Evolutionary conservation across 2,113 vertebrate genomes (phyloP).

Genomic region (Rhinopomastus cyanomelas): DNA sequence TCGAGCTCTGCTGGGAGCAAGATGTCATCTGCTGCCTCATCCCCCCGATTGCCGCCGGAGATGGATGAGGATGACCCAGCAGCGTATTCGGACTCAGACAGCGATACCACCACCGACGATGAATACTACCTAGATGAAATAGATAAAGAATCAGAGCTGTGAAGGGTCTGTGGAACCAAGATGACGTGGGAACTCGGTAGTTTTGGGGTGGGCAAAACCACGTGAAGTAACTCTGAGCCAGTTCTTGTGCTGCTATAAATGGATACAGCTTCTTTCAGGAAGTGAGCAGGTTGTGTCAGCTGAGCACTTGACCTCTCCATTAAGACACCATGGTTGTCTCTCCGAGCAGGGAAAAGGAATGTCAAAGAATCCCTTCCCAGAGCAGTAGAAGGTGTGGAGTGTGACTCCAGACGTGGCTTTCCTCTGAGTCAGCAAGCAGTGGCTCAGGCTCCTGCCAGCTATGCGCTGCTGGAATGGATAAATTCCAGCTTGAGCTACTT

Average conservation of each 20-base stretch:
- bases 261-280: neutral
- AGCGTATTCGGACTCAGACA: constrained; percentile 82
- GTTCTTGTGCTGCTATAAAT: constrained; percentile 7
- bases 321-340: neutral
- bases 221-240: neutral
- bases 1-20: constrained; percentile 62
- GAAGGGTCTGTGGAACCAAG: neutral
- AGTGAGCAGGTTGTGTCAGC: neutral
- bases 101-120: constrained; percentile 91
- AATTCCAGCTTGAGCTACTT: neutral
- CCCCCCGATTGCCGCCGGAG: constrained; percentile 63
- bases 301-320: neutral
- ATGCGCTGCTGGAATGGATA: neutral
- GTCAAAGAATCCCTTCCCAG: neutral
- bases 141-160: constrained; percentile 83
- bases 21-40: constrained; percentile 62
- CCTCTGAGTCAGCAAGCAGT: constrained; percentile 35
- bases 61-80: constrained; percentile 62
- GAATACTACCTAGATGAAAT: constrained; percentile 90
- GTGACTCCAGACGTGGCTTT: constrained; percentile 17
- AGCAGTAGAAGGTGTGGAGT: neutral
- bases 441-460: constrained; percentile 1
- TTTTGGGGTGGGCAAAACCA: neutral
- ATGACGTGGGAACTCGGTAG: neutral
- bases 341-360: neutral